Percentiles rank a stretch among this genome's conserved stretches.
Evolutionary conservation across 2,797 vertebrate species (phyloP).

Genomic region (Mormyrops attenuatus): DNA sequence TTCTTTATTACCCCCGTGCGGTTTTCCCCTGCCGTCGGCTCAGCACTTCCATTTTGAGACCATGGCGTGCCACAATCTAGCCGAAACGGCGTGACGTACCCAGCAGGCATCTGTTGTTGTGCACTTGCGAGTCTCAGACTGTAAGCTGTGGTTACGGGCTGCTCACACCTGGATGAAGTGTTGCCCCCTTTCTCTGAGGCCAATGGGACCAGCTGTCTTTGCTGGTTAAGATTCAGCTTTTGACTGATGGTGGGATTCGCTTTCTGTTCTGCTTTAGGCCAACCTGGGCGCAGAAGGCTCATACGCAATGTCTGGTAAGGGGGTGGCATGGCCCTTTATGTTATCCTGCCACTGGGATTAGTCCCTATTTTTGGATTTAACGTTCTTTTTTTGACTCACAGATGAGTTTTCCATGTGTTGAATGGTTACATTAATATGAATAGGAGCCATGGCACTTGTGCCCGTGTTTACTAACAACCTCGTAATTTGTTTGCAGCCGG

Average conservation of each 20-base stretch:
- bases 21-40: background rate
- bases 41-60: background rate
- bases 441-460: background rate
- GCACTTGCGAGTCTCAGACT: background rate
- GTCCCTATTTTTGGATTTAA: background rate
- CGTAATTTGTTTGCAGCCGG: slow-evolving; percentile 11
- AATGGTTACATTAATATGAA: slow-evolving; percentile 12
- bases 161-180: background rate
- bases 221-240: slow-evolving; percentile 5
- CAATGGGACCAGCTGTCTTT: background rate
- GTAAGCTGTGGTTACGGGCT: background rate
- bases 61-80: background rate
- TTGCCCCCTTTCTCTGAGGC: slow-evolving; percentile 1
- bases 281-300: background rate
- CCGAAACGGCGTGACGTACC: background rate
- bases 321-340: background rate
- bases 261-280: background rate
- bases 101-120: background rate
- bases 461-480: slow-evolving; percentile 8
- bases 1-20: background rate
- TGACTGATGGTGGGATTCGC: background rate
- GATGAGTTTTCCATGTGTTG: background rate
- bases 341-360: background rate
- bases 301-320: background rate
- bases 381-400: background rate